Evolutionary conservation across 2,888 invertebrate species (phyloP).

Genomic region (Mechanitis messenoides): DNA sequence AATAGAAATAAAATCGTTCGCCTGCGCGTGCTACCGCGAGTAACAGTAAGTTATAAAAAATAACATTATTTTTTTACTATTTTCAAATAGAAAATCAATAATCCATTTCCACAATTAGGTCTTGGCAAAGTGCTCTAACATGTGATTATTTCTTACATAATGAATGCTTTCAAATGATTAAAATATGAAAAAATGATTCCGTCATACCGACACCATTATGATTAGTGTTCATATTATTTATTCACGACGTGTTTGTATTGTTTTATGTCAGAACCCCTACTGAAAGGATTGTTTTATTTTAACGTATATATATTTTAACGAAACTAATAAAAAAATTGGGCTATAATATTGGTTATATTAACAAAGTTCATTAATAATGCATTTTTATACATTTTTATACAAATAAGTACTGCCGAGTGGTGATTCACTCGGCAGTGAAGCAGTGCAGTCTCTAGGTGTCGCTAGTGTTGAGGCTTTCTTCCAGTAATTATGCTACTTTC

Average conservation of each 20-base stretch:
- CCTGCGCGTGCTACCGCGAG: too few relatives aligned
- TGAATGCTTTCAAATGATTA: slow-evolving; percentile 33
- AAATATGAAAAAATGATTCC: slow-evolving; percentile 34
- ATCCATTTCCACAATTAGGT: slow-evolving; percentile 15
- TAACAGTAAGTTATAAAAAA: too few relatives aligned
- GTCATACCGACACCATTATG: background rate
- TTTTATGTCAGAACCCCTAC: too few relatives aligned
- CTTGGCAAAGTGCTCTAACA: slow-evolving; percentile 8
- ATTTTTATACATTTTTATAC: background rate
- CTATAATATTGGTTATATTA: too few relatives aligned
- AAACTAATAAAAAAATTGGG: too few relatives aligned
- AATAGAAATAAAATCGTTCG: too few relatives aligned
- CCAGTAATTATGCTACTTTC: background rate
- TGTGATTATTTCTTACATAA: slow-evolving; percentile 12
- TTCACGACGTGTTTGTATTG: background rate
- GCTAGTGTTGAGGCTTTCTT: background rate
- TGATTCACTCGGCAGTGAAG: background rate
- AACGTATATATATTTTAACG: too few relatives aligned
- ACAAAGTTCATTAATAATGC: background rate
- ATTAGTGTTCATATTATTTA: background rate
- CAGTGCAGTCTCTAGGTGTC: slow-evolving; percentile 1
- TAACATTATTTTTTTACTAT: background rate
- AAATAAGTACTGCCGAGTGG: background rate
- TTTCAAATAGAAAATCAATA: slow-evolving; percentile 5
- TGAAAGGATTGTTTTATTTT: too few relatives aligned